Conservation (phyloP, 2,888 invertebrate species). For the Drosophila heteroneura region DNA sequence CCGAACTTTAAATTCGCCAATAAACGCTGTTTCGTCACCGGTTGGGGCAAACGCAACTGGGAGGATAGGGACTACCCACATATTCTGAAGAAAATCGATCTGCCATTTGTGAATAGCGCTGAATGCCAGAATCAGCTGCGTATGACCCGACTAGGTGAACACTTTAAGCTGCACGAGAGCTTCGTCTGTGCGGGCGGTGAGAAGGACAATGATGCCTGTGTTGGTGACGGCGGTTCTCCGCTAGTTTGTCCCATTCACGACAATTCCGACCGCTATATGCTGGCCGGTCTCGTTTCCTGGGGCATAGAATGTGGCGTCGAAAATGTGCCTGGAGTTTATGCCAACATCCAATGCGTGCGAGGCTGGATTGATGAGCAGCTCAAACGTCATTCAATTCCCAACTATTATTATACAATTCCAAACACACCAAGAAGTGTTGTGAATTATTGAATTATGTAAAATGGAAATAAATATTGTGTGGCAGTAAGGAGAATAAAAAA, state of each 20-base stretch:
- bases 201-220: slow-evolving; percentile 89
- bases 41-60: too few relatives aligned
- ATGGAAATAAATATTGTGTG: too few relatives aligned
- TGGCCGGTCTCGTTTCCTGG: slow-evolving; percentile 91
- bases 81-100: too few relatives aligned
- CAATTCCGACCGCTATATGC: slow-evolving; percentile 64
- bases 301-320: slow-evolving; percentile 90
- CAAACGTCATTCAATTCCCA: background rate
- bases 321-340: slow-evolving; percentile 90
- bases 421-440: too few relatives aligned
- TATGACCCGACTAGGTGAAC: slow-evolving; percentile 86
- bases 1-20: too few relatives aligned
- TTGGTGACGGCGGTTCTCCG: slow-evolving; percentile 92
- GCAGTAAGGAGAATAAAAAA: too few relatives aligned
- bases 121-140: slow-evolving; percentile 86
- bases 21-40: too few relatives aligned
- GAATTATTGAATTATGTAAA: too few relatives aligned
- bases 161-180: slow-evolving; percentile 84
- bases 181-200: slow-evolving; percentile 93
- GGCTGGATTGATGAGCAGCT: slow-evolving; percentile 26
- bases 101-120: slow-evolving; percentile 88
- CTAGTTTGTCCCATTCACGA: slow-evolving; percentile 89
- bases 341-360: slow-evolving; percentile 83
- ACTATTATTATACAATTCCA: too few relatives aligned
- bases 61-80: too few relatives aligned